Base-by-base conservation (phyloP, 2,888 invertebrate genomes). In the Adineta ricciae region DNA sequence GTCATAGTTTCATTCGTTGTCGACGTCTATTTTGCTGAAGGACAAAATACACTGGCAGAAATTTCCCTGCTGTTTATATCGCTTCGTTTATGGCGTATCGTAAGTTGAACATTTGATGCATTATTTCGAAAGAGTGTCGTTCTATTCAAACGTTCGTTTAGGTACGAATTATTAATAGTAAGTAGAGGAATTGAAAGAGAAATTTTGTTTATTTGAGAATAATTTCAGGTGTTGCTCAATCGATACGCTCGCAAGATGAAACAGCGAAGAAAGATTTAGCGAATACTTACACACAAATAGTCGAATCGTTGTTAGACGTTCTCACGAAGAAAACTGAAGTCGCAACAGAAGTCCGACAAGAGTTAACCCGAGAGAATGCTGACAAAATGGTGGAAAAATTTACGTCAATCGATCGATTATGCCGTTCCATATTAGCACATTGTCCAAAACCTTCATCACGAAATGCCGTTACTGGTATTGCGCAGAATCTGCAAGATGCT, bases 51-150 rank as follows among this genome's bases (percentile, higher is more conserved):
- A 11, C 38, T 78, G 9, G 78, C 78, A 24, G 78, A 78, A 41
- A 78, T 78, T 8, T 78, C 78, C 24, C 38, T 78, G 24, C n/a
- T 78, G 24, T 41, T 78, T 78, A 78, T 78, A 24, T 24, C 78
- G 41, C 38, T 78, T 78, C 78, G 78, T 41, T 78, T 78, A 41
- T 78, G 78, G 78, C 38, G 78, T 41, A 78, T 78, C 41, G 41
- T 78, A 11, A 78, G 73, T 38, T n/a, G n/a, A n/a, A 4, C 21
- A 38, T 38, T 21, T 0, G 7, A 9, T 2, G 27, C 27, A 27
- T 7, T n/a, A n/a, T n/a, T n/a, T n/a, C n/a, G n/a, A n/a, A n/a
- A n/a, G n/a, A n/a, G n/a, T n/a, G n/a, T n/a, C n/a, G n/a, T n/a
- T n/a, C n/a, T n/a, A n/a, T n/a, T n/a, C n/a, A n/a, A n/a, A n/a